Evolutionary conservation across 2,113 vertebrate species (phyloP).

Genomic region (Sebastes fasciatus): DNA sequence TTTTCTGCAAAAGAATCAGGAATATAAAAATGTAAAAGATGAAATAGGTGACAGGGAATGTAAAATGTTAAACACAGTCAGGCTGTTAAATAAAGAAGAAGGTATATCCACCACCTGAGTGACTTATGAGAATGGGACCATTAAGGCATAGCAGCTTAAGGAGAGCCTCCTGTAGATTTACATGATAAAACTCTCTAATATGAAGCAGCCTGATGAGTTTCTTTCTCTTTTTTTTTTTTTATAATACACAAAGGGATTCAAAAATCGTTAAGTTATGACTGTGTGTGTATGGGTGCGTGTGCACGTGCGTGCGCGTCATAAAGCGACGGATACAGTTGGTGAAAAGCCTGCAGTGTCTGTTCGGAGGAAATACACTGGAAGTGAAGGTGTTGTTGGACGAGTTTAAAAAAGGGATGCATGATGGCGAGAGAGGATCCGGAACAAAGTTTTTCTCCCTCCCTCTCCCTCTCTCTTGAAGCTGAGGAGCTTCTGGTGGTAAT

Average conservation of each 20-base stretch:
- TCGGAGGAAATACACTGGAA: constrained; percentile 32
- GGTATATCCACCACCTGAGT: constrained; percentile 29
- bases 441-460: constrained; percentile 45
- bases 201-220: constrained; percentile 47
- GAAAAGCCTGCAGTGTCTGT: constrained; percentile 52
- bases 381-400: constrained; percentile 36
- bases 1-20: background rate
- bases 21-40: background rate
- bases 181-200: constrained; percentile 69
- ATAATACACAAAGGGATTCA: background rate
- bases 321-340: constrained; percentile 32
- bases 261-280: constrained; percentile 25
- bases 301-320: constrained; percentile 5
- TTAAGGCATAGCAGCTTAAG: constrained; percentile 71
- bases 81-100: constrained; percentile 31
- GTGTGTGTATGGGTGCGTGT: background rate
- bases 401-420: constrained; percentile 30
- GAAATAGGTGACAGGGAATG: background rate
- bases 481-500: constrained; percentile 82
- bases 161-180: constrained; percentile 74
- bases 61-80: background rate
- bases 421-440: constrained; percentile 43
- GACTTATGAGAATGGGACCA: constrained; percentile 57
- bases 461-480: constrained; percentile 42
- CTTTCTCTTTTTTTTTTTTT: background rate